Base-by-base conservation (phyloP, 2,797 vertebrate species). In the Chrysolophus pictus region DNA sequence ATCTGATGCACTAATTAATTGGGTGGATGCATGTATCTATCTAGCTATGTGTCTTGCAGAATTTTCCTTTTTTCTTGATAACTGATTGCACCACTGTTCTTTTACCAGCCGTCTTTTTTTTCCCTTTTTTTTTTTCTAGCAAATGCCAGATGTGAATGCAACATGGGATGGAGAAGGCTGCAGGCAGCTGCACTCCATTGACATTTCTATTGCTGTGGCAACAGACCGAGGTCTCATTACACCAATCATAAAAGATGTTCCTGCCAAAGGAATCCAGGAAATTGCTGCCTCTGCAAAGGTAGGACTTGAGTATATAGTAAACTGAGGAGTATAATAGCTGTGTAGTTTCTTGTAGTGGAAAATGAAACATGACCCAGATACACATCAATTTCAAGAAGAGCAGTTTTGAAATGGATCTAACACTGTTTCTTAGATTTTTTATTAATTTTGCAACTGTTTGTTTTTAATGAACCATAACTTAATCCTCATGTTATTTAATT, bases 221-320 rank as follows among this genome's bases (percentile, higher is more conserved):
- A 99, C 99, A 1, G 98, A 99, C 71, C 98, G 97, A 95, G 99
- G 99, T 90, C 98, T 99, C 90, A 99, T 99, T 90, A 99, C 99
- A 7, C 99, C 99, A 18, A 98, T 99, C 96, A 99, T 99, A 95
- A 99, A 96, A 96, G 98, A 99, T 84, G 99, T 98, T 69, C 98
- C 98, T 35, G 94, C 97, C 95, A 99, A 99, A 96, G 99, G 99
- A 74, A 97, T 99, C 81, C 97, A 97, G 95, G 99, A 99, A 97
- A 99, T 99, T 70, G 98, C 99, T 28, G 96, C 98, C 58, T 98
- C 98, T 82, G 98, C 98, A 70, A 99, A 99, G 98, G 99, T 99
- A 82, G 64, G 90, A 81, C 70, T 92, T 65, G 62, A 59, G 39
- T 77, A 47, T 56, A 71, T 13, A 23, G 7, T 46, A 62, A 29